These are phyloP conservation scores for Euschistus heros DNA, from an alignment of 1,140 invertebrate genomes.

Conservation along the genomic window DNA sequence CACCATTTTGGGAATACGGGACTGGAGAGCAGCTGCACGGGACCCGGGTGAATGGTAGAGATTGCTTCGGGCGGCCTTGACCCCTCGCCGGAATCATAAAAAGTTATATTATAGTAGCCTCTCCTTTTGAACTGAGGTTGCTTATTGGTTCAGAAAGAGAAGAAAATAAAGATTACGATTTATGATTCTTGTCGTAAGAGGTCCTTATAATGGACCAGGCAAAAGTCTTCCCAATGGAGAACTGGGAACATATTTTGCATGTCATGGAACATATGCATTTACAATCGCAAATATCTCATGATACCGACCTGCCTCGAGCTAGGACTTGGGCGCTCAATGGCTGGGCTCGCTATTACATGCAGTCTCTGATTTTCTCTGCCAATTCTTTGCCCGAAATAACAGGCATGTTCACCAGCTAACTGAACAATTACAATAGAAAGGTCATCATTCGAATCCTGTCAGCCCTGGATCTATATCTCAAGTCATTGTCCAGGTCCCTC, in stretches of 20 bases:
- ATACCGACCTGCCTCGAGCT: conserved; percentile 83
- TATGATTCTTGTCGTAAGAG: conserved; percentile 95
- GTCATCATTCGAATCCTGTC: conserved; percentile 51
- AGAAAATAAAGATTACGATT: conserved; percentile 74
- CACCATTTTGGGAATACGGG: too few relatives aligned
- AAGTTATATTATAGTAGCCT: conserved; percentile 85
- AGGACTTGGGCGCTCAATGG: conserved; percentile 83
- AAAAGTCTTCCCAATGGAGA: conserved; percentile 84
- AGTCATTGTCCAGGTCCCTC: conserved; percentile 62
- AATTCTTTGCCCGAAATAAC: conserved; percentile 70
- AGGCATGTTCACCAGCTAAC: conserved; percentile 68
- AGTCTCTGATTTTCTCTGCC: conserved; percentile 77
- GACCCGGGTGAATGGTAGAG: too few relatives aligned
- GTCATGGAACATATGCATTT: conserved; percentile 78
- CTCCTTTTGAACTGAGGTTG: conserved; percentile 82
- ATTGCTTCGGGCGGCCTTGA: too few relatives aligned
- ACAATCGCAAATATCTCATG: conserved; percentile 69
- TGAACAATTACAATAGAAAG: conserved; percentile 75
- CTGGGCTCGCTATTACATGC: conserved; percentile 75
- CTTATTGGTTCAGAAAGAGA: conserved; percentile 82
- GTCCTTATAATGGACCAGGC: conserved; percentile 85
- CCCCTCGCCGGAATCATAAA: too few relatives aligned
- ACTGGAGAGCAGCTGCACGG: too few relatives aligned
- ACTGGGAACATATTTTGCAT: conserved; percentile 92
- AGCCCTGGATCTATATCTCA: conserved; percentile 57